Conservation (phyloP, 1,140 invertebrate genomes). For the Drosophila tsacasi region DNA sequence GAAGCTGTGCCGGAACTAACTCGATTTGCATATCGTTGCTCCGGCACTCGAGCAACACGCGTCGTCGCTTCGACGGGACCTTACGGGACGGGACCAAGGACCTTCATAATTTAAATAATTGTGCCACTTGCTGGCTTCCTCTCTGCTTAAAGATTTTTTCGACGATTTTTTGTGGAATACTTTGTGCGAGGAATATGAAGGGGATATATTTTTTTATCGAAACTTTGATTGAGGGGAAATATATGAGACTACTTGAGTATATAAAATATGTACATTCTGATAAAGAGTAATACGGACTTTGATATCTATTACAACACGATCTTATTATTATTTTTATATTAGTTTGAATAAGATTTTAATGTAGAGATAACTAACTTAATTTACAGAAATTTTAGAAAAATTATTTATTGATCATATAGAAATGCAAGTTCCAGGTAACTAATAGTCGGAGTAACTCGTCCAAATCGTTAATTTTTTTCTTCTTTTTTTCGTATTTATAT, state of each 20-base stretch:
- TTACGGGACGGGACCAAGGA: conserved; percentile 33
- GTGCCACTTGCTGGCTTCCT: conserved; percentile 82
- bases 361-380: too few relatives aligned
- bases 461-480: not conserved
- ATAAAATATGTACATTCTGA: not conserved
- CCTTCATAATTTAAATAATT: conserved; percentile 84
- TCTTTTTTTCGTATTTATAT: conserved; percentile 16
- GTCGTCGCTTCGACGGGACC: conserved; percentile 40
- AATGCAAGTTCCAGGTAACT: not conserved
- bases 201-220: not conserved
- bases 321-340: not conserved
- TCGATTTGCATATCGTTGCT: conserved; percentile 68
- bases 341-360: not conserved
- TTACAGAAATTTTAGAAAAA: too few relatives aligned
- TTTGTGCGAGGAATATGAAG: not conserved
- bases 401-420: too few relatives aligned
- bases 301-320: too few relatives aligned
- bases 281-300: not conserved
- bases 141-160: conserved; percentile 73
- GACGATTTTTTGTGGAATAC: not conserved
- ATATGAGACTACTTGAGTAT: too few relatives aligned
- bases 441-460: not conserved
- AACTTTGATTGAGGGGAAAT: not conserved
- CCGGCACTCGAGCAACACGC: conserved; percentile 75
- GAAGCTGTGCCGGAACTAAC: conserved; percentile 79